Evolutionary conservation across 2,113 vertebrate species (phyloP).

Genomic region (Zeus faber): DNA sequence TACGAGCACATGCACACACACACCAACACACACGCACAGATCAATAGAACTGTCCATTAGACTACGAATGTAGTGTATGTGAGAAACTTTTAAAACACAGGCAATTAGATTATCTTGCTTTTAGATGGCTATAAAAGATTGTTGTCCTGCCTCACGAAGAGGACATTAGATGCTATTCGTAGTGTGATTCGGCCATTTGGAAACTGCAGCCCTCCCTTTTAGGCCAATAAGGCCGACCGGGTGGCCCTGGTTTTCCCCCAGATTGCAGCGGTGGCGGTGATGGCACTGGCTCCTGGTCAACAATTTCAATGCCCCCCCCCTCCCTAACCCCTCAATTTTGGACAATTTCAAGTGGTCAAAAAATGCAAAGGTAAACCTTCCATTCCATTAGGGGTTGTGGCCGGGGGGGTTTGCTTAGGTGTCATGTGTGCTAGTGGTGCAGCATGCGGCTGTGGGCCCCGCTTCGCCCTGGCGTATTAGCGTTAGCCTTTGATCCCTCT

Average conservation of each 20-base stretch:
- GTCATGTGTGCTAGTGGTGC: too few relatives aligned
- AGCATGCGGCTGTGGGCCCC: too few relatives aligned
- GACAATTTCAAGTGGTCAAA: too few relatives aligned
- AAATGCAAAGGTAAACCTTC: too few relatives aligned
- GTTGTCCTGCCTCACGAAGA: constrained; percentile 27
- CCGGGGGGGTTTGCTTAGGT: too few relatives aligned
- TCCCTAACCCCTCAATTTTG: too few relatives aligned
- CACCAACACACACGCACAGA: constrained; percentile 26
- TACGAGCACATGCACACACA: constrained; percentile 8
- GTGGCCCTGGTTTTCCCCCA: too few relatives aligned
- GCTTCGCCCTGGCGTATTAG: constrained; percentile 6
- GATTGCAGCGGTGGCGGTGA: too few relatives aligned
- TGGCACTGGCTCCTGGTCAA: too few relatives aligned
- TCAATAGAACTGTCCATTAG: constrained; percentile 56
- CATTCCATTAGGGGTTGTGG: too few relatives aligned
- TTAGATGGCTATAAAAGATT: constrained; percentile 51
- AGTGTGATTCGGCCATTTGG: not conserved
- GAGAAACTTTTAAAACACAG: constrained; percentile 45
- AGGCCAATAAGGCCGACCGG: too few relatives aligned
- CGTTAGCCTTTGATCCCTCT: constrained; percentile 24
- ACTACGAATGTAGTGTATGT: constrained; percentile 26
- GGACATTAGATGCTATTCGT: constrained; percentile 21
- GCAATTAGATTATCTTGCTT: constrained; percentile 58
- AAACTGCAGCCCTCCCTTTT: constrained; percentile 1
- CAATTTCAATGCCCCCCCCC: too few relatives aligned